phyloP scores from a whole-genome alignment of 2,888 invertebrate genomes.

The Argynnis bischoffii region DNA sequence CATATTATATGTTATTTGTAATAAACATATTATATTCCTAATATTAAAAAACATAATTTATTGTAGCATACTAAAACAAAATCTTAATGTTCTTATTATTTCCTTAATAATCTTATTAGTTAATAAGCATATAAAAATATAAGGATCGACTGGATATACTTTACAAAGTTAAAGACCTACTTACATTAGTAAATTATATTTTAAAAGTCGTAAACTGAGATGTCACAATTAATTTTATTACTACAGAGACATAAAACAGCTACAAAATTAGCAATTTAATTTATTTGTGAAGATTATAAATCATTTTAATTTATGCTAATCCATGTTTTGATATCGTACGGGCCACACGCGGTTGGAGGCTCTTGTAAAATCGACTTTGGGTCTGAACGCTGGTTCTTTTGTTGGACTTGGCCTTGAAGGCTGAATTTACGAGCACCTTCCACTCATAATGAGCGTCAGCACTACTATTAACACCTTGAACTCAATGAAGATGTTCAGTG shows the following conservation, averaged over 20 bases:
- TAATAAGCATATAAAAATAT: background rate
- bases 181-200: constrained; percentile 36
- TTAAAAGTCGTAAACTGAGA: constrained; percentile 36
- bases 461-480: constrained; percentile 74
- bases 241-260: constrained; percentile 32
- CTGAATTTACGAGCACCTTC: constrained; percentile 76
- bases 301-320: constrained; percentile 45
- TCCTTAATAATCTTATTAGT: background rate
- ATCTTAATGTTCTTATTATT: background rate
- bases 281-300: constrained; percentile 38
- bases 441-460: constrained; percentile 71
- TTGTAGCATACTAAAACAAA: background rate
- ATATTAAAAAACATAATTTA: constrained; percentile 3
- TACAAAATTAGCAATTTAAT: constrained; percentile 39
- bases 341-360: constrained; percentile 78
- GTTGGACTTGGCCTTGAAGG: constrained; percentile 68
- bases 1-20: background rate
- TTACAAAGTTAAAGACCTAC: constrained; percentile 32
- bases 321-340: constrained; percentile 47
- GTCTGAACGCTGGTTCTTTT: constrained; percentile 74
- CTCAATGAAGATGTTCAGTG: constrained; percentile 68
- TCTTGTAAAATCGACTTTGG: constrained; percentile 79
- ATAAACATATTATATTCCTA: no score
- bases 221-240: constrained; percentile 40
- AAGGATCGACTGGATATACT: constrained; percentile 8